These are phyloP conservation scores for Brachionus asplanchnoidis DNA, from an alignment of 1,140 invertebrate genomes.

Conservation along the genomic window DNA sequence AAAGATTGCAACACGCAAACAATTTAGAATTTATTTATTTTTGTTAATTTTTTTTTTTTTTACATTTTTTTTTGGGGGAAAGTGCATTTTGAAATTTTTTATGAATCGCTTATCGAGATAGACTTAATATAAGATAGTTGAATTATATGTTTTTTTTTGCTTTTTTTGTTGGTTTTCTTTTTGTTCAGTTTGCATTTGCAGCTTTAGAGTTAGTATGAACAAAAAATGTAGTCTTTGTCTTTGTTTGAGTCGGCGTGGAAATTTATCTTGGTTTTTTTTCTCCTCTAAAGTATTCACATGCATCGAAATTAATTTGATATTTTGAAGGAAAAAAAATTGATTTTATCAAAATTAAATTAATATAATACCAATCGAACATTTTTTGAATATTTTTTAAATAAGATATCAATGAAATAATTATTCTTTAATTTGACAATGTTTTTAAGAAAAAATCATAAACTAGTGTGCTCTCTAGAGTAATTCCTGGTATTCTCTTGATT, in stretches of 20 bases:
- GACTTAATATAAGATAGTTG: neutral
- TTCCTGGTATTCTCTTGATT: neutral
- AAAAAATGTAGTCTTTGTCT: conserved; percentile 2
- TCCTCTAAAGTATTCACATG: neutral
- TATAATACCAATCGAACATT: no score
- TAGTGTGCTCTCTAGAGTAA: neutral
- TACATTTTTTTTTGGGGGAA: neutral
- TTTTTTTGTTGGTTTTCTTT: neutral
- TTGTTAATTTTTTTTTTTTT: neutral
- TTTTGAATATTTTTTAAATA: no score
- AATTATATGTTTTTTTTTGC: neutral
- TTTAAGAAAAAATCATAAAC: neutral
- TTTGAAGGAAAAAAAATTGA: neutral
- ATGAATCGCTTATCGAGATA: conserved; percentile 1
- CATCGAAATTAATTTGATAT: neutral
- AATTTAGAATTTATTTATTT: neutral
- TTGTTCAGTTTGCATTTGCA: neutral
- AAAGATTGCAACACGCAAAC: conserved; percentile 19
- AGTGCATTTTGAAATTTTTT: neutral
- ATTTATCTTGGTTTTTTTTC: neutral
- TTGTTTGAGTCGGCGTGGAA: neutral
- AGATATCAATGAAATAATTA: no score
- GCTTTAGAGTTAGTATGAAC: neutral
- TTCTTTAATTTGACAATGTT: no score
- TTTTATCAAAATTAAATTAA: neutral